Conservation (phyloP, 2,888 invertebrate species). For the Biston stratarius region DNA sequence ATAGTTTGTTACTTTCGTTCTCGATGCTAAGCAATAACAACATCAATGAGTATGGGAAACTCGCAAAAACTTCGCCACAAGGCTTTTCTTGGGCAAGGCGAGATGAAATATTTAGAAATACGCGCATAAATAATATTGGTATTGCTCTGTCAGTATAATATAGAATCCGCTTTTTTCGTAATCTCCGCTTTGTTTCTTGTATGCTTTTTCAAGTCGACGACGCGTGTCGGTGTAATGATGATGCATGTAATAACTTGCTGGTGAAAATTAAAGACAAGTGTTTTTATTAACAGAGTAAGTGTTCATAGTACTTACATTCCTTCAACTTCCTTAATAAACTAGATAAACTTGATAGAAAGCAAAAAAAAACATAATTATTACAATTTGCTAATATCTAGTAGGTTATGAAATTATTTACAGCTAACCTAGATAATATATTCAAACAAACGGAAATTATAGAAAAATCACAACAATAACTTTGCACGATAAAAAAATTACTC, state of each 20-base stretch:
- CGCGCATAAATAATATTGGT: constrained; percentile 47
- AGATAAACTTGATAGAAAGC: background rate
- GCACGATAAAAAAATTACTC: no score
- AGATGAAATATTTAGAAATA: constrained; percentile 52
- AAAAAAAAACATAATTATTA: no score
- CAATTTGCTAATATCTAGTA: no score
- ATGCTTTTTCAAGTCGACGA: constrained; percentile 26
- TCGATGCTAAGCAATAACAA: constrained; percentile 46
- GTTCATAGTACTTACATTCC: constrained; percentile 29
- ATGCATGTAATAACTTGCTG: constrained; percentile 54
- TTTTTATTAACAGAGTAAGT: constrained; percentile 54
- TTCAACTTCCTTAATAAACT: constrained; percentile 10
- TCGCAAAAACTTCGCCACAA: constrained; percentile 43
- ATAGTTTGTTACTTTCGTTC: constrained; percentile 62
- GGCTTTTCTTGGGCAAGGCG: constrained; percentile 54
- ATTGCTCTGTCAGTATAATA: constrained; percentile 46
- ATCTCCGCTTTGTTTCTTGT: constrained; percentile 57
- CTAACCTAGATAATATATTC: no score
- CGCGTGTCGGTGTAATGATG: constrained; percentile 49
- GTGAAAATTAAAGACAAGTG: constrained; percentile 64
- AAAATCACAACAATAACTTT: no score
- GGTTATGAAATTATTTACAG: no score
- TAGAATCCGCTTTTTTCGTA: constrained; percentile 57
- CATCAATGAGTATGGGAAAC: constrained; percentile 60
- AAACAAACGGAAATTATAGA: no score